phyloP scores from a whole-genome alignment of 1,140 invertebrate species.

The Drosophila trapezifrons region DNA sequence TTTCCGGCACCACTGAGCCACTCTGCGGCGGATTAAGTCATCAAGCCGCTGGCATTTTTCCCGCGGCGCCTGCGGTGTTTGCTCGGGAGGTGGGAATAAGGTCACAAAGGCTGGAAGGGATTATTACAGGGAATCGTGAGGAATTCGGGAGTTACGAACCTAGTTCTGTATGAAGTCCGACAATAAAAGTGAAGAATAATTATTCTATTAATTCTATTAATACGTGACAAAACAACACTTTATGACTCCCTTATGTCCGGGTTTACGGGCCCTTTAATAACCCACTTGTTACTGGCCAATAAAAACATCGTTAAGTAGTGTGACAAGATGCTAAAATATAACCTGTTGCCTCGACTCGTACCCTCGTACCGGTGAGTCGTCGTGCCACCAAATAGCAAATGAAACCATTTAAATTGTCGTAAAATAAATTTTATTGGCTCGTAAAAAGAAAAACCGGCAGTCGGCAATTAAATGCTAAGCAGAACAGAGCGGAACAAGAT shows the following conservation, averaged over 20 bases:
- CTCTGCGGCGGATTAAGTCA: slow-evolving; percentile 55
- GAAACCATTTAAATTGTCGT: slow-evolving; percentile 82
- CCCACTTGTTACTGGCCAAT: slow-evolving; percentile 15
- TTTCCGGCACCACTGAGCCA: slow-evolving; percentile 43
- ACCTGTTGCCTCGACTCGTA: slow-evolving; percentile 60
- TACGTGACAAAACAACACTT: background rate
- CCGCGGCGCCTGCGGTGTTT: slow-evolving; percentile 29
- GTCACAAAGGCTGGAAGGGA: slow-evolving; percentile 6
- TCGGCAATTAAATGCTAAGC: slow-evolving; percentile 78
- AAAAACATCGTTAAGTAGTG: slow-evolving; percentile 34
- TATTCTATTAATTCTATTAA: too few relatives aligned
- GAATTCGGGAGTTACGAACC: background rate
- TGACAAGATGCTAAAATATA: slow-evolving; percentile 15
- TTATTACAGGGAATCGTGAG: slow-evolving; percentile 1
- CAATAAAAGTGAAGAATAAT: too few relatives aligned
- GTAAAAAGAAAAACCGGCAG: slow-evolving; percentile 69
- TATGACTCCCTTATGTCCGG: background rate
- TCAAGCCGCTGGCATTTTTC: slow-evolving; percentile 23
- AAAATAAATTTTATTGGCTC: slow-evolving; percentile 80
- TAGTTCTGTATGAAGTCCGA: too few relatives aligned
- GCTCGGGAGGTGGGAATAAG: slow-evolving; percentile 36
- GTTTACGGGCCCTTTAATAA: slow-evolving; percentile 3
- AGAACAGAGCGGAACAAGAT: slow-evolving; percentile 64
- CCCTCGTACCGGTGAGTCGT: slow-evolving; percentile 4
- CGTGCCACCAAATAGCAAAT: slow-evolving; percentile 38